Evolutionary conservation across 2,113 vertebrate species (phyloP).

Genomic region (Strix aluco): DNA sequence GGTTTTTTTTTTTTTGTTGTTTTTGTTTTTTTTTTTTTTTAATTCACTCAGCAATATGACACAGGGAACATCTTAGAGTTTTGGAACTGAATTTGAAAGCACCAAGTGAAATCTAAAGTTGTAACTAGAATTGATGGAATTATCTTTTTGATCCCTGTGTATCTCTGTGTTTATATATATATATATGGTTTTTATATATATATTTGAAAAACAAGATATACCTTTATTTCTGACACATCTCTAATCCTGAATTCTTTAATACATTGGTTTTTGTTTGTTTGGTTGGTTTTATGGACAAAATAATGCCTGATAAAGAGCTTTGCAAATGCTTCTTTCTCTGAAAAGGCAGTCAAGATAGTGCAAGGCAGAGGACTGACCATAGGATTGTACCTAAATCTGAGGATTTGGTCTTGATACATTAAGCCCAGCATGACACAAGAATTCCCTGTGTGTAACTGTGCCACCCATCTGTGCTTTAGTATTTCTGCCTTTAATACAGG

Average conservation of each 20-base stretch:
- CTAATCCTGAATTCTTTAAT: not conserved
- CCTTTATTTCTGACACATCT: not conserved
- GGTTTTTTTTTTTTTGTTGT: too few species aligned
- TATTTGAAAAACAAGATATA: not conserved
- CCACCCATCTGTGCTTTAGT: constrained; percentile 25
- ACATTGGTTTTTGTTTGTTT: not conserved
- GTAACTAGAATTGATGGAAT: not conserved
- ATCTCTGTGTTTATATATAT: not conserved
- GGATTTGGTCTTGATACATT: constrained; percentile 34
- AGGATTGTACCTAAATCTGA: constrained; percentile 11
- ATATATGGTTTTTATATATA: not conserved
- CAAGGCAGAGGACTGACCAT: not conserved
- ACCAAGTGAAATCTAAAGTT: not conserved
- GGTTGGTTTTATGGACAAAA: not conserved
- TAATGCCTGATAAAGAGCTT: constrained; percentile 20
- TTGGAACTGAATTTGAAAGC: not conserved
- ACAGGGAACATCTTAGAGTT: not conserved
- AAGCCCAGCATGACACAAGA: not conserved
- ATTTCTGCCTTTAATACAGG: not conserved
- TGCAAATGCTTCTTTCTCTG: not conserved
- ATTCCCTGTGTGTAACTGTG: constrained; percentile 15
- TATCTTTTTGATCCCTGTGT: not conserved
- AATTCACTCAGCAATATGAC: not conserved
- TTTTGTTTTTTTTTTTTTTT: not conserved
- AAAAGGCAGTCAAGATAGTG: not conserved